phyloP scores from a whole-genome alignment of 2,888 invertebrate species.

The Xanthostigma xanthostigma region DNA sequence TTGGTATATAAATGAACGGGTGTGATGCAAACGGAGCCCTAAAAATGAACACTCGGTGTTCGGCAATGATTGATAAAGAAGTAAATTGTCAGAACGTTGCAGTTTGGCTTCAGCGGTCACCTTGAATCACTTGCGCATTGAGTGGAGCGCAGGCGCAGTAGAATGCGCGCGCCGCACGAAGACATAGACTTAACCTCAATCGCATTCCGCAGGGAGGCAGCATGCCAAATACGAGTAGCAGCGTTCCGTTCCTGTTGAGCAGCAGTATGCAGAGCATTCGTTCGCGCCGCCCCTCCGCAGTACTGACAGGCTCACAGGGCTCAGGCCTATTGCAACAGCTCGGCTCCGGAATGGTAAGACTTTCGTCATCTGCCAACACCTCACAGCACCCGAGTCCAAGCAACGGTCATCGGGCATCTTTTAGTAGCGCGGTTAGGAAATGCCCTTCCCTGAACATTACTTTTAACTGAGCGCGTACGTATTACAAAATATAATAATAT shows the following conservation, averaged over 20 bases:
- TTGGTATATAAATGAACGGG: too few species aligned
- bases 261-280: conserved; percentile 64
- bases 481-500: conserved; percentile 8
- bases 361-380: conserved; percentile 44
- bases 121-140: too few species aligned
- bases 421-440: conserved; percentile 49
- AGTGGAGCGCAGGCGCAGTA: too few species aligned
- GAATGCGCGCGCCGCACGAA: too few species aligned
- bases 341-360: conserved; percentile 89
- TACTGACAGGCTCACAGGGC: conserved; percentile 54
- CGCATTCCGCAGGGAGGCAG: conserved; percentile 57
- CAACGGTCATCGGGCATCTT: conserved; percentile 33
- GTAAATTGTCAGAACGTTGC: too few species aligned
- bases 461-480: conserved; percentile 39
- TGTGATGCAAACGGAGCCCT: too few species aligned
- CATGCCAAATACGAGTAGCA: conserved; percentile 80
- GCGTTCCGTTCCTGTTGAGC: conserved; percentile 71
- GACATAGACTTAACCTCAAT: too few species aligned
- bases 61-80: too few species aligned
- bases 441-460: conserved; percentile 64
- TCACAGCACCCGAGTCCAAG: conserved; percentile 26
- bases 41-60: too few species aligned
- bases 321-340: conserved; percentile 73
- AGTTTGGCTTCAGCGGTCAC: too few species aligned
- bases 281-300: conserved; percentile 58